phyloP scores from a whole-genome alignment of 2,113 vertebrate species.

The Globicephala melas region DNA sequence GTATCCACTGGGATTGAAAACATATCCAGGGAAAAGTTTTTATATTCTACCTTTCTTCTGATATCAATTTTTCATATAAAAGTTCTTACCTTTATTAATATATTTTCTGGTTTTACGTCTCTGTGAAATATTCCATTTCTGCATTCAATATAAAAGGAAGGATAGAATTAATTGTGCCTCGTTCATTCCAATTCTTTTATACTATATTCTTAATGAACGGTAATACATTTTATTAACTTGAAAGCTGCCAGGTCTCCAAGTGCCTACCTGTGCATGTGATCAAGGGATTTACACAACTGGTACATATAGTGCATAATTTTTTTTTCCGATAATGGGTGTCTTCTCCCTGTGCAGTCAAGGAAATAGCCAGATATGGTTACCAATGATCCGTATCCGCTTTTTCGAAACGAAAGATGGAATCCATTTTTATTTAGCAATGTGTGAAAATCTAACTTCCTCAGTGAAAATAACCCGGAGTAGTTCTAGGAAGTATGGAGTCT shows the following conservation, averaged over 20 bases:
- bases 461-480: neutral
- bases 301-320: conserved; percentile 87
- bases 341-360: conserved; percentile 82
- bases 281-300: conserved; percentile 89
- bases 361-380: conserved; percentile 13
- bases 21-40: accelerated
- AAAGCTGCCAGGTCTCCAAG: neutral
- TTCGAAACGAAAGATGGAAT: neutral
- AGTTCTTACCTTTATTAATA: conserved; percentile 89
- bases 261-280: conserved; percentile 88
- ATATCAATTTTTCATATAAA: neutral
- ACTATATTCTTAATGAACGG: neutral
- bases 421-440: neutral
- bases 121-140: conserved; percentile 93
- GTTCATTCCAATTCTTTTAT: neutral
- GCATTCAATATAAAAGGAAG: conserved; percentile 60
- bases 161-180: neutral
- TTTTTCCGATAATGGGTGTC: conserved; percentile 84
- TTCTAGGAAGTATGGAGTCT: accelerated
- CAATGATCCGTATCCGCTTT: neutral
- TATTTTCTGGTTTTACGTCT: conserved; percentile 93
- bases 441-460: neutral
- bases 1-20: neutral
- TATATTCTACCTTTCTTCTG: neutral
- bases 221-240: neutral